Base-by-base conservation (phyloP, 2,797 vertebrate genomes). In the Champsocephalus gunnari region DNA sequence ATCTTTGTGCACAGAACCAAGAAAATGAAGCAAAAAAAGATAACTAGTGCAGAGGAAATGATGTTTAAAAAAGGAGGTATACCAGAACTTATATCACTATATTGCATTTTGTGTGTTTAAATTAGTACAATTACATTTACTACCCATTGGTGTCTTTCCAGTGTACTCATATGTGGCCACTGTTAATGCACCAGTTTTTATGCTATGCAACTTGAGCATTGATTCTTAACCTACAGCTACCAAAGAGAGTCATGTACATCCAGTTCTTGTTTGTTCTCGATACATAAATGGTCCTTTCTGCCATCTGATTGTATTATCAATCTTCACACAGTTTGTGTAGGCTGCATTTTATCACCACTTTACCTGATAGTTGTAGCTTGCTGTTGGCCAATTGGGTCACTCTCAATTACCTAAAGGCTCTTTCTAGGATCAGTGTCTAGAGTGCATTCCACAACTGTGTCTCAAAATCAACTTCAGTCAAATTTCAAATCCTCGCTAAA, bases 291-390 rank as follows among this genome's bases (percentile, higher is more conserved):
- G 48, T 43, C 4, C 24, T 78, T 68, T 47, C 3, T 32, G 21
- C n/a, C 50, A n/a, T 14, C 14, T 62, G 58, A 44, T 44, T 43
- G 10, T 16, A 43, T 32, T 24, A 43, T 51, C 17, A 16, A 57
- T 56, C 24, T 3, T 45, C 16, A 16, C 14, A 61, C 32, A 8
- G 34, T n/a, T 54, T 48, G 38, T 41, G 32, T n/a, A 21, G 13
- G 32, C 28, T 59, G 41, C 19, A 21, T 55, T 66, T 60, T 17
- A 55, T 71, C 28, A 41, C 19, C 28, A 47, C 48, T 48, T 41
- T 49, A 41, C 16, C 51, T 28, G 14, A 32, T 24, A 60, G n/a
- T 28, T 28, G 28, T 9, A 11, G 45, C 7, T 50, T 49, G 19
- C 9, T 45, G 21, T 45, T 34, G 19, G 3, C 17, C n/a, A 28